Base-by-base conservation (phyloP, 2,797 vertebrate species). In the Loris lydekkerianus region DNA sequence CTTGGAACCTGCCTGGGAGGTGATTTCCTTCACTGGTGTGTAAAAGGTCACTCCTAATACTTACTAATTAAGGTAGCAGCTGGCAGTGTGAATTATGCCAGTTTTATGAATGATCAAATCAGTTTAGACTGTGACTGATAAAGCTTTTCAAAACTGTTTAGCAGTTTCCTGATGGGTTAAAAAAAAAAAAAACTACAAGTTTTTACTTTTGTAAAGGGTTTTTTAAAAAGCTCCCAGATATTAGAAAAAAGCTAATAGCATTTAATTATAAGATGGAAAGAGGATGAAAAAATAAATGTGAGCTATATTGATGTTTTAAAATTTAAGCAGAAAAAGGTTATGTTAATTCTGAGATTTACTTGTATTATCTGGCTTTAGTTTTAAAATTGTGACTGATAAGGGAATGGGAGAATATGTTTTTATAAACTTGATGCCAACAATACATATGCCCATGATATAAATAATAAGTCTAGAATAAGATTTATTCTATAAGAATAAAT, bases 201-300 rank as follows among this genome's bases (percentile, higher is more conserved):
- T 40, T 40, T 40, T 40, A 40, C 40, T 40, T 40, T 40, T 40
- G 40, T 40, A 40, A 40, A 40, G 40, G 5, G 40, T 40, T 40
- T 40, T 40, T 40, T 40, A 53, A 84, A 89, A 72, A 27, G 88
- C 7, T 96, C 46, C 75, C 20, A 89, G 53, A 63, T 86, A 25
- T 58, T 85, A 67, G 20, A 95, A 93, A 89, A 93, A 85, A 37
- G 10, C 82, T 67, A 81, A 83, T 49, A 31, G 72, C 87, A 92
- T 93, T 92, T 85, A 88, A 91, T 92, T 80, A 81, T 86, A 61
- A 80, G 72, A 73, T 69, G 58, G 34, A 94, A 84, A n/a, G 69
- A 29, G 72, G 18, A 53, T 88, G 58, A 46, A 78, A 92, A 78
- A 94, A 29, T 86, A 95, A 91, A 70, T 77, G 25, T 91, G 88